These are phyloP conservation scores for Thelaira solivaga DNA, from an alignment of 2,888 invertebrate species.

Conservation along the genomic window DNA sequence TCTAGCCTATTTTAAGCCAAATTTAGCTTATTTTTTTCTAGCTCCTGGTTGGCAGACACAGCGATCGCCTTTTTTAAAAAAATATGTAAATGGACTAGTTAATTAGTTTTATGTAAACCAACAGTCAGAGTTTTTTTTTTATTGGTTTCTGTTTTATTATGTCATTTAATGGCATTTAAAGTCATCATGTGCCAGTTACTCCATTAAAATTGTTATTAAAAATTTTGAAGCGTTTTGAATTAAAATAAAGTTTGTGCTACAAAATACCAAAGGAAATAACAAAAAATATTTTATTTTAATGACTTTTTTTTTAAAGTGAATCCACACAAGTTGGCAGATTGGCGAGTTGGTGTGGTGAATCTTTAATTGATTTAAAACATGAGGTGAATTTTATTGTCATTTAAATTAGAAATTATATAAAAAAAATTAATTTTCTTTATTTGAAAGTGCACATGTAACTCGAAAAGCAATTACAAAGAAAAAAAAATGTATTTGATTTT, in stretches of 20 bases:
- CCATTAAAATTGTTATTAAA: constrained; percentile 12
- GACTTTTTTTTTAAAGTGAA: neutral
- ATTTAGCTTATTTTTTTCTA: no score
- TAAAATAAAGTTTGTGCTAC: constrained; percentile 37
- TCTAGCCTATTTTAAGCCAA: no score
- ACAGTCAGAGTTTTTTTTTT: no score
- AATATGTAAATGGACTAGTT: no score
- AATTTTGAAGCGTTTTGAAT: constrained; percentile 52
- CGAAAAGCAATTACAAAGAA: neutral
- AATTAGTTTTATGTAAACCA: no score
- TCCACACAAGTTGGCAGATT: neutral
- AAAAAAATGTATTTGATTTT: constrained; percentile 6
- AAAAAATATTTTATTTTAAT: neutral
- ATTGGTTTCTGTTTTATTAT: no score
- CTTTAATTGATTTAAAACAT: constrained; percentile 8
- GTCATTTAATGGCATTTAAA: no score
- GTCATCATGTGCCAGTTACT: neutral
- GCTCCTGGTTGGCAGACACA: no score
- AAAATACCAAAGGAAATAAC: neutral
- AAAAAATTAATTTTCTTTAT: no score
- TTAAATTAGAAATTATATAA: no score
- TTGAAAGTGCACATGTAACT: neutral
- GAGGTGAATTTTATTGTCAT: constrained; percentile 17
- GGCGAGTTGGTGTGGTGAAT: constrained; percentile 52
- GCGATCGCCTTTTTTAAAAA: no score